Percentiles rank a stretch among this genome's conserved stretches.
These are phyloP conservation scores for Sebastes ruberrimus DNA, from an alignment of 2,797 vertebrate genomes.

Conservation along the genomic window DNA sequence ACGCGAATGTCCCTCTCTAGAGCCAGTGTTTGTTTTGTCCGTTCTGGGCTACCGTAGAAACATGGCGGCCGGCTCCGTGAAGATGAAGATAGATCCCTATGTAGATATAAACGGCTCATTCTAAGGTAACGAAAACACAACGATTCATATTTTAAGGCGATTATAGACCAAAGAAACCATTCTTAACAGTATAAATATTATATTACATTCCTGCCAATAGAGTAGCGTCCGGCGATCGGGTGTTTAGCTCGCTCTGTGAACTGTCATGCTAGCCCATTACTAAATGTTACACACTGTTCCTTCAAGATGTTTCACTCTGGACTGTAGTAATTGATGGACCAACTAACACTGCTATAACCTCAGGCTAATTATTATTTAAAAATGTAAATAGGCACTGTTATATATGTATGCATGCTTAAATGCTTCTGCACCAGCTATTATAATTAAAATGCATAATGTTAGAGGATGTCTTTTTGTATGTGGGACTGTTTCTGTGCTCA, in stretches of 20 bases:
- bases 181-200: accelerated
- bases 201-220: not conserved
- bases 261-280: too few relatives aligned
- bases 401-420: not conserved
- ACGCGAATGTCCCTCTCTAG: too few relatives aligned
- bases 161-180: not conserved
- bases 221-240: too few relatives aligned
- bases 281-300: too few relatives aligned
- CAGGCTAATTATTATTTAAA: not conserved
- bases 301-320: not conserved
- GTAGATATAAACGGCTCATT: too few relatives aligned
- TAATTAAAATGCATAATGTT: not conserved
- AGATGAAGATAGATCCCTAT: too few relatives aligned
- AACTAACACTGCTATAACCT: too few relatives aligned
- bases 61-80: too few relatives aligned
- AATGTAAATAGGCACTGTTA: not conserved
- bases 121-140: too few relatives aligned
- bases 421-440: not conserved
- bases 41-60: too few relatives aligned
- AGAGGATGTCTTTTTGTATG: not conserved
- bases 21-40: too few relatives aligned
- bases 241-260: too few relatives aligned
- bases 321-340: not conserved
- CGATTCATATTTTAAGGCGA: not conserved
- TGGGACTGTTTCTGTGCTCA: not conserved